These are phyloP conservation scores for Lepidotrigona ventralis DNA, from an alignment of 1,140 invertebrate genomes.

Conservation along the genomic window DNA sequence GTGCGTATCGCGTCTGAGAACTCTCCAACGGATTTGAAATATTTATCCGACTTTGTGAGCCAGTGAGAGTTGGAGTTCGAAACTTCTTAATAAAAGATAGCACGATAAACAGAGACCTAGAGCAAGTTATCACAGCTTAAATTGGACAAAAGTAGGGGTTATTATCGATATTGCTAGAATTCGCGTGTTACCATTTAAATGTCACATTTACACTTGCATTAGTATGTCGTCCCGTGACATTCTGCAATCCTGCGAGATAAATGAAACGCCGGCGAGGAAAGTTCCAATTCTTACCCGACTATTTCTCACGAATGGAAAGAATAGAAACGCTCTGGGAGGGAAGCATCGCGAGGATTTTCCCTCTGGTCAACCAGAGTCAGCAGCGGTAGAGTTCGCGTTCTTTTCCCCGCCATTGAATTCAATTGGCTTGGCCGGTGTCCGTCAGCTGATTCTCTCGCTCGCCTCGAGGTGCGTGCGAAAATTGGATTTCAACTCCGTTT, in stretches of 20 bases:
- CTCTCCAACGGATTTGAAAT: too few species aligned
- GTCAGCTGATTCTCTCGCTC: constrained; percentile 11
- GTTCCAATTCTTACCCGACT: not conserved
- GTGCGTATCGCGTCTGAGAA: too few species aligned
- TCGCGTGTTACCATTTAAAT: too few species aligned
- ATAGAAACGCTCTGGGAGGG: not conserved
- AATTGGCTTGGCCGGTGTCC: constrained; percentile 10
- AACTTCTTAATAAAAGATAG: too few species aligned
- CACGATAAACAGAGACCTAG: too few species aligned
- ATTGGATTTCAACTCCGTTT: constrained; percentile 32
- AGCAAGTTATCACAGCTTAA: too few species aligned
- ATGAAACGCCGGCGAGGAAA: not conserved
- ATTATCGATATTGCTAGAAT: too few species aligned
- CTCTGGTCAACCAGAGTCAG: not conserved
- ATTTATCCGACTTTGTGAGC: too few species aligned
- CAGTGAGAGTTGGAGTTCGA: too few species aligned
- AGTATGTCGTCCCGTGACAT: not conserved
- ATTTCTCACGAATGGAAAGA: not conserved
- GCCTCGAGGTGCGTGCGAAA: constrained; percentile 18
- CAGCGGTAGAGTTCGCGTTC: not conserved
- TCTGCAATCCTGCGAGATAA: too few species aligned
- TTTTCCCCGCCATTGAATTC: constrained; percentile 28
- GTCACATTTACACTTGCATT: too few species aligned
- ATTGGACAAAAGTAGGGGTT: too few species aligned
- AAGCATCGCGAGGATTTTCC: not conserved